Conservation (phyloP, 2,888 invertebrate genomes). For the Drosophila formosana region DNA sequence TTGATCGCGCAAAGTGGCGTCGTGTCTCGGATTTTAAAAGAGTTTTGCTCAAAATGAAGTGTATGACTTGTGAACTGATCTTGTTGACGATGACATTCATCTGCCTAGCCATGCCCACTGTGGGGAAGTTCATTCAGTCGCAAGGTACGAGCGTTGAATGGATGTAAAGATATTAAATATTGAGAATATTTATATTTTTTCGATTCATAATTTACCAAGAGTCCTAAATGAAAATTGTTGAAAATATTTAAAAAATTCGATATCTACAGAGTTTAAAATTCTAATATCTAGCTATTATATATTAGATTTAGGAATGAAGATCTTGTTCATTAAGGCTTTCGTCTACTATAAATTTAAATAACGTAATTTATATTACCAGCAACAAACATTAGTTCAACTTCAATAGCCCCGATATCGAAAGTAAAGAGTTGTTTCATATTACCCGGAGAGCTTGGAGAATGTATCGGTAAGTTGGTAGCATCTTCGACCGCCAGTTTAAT, state of each 20-base stretch:
- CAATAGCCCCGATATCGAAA: conserved; percentile 24
- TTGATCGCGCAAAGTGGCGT: background rate
- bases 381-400: background rate
- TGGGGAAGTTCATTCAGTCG: conserved; percentile 63
- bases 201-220: background rate
- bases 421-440: conserved; percentile 64
- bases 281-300: too few species aligned
- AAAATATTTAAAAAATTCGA: too few species aligned
- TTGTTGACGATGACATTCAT: conserved; percentile 32
- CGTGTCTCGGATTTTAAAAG: too few species aligned
- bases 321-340: too few species aligned
- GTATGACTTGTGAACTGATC: conserved; percentile 31
- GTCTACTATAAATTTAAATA: too few species aligned
- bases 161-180: background rate
- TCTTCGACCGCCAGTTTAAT: background rate
- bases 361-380: conserved; percentile 6
- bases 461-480: conserved; percentile 65
- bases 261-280: too few species aligned
- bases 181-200: background rate
- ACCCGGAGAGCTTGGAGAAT: conserved; percentile 66
- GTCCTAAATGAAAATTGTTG: background rate
- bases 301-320: too few species aligned
- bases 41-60: too few species aligned
- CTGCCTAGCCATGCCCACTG: conserved; percentile 40
- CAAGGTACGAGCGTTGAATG: conserved; percentile 52